Base-by-base conservation (phyloP, 2,797 vertebrate species). In the Amblyopsis hoosieri region DNA sequence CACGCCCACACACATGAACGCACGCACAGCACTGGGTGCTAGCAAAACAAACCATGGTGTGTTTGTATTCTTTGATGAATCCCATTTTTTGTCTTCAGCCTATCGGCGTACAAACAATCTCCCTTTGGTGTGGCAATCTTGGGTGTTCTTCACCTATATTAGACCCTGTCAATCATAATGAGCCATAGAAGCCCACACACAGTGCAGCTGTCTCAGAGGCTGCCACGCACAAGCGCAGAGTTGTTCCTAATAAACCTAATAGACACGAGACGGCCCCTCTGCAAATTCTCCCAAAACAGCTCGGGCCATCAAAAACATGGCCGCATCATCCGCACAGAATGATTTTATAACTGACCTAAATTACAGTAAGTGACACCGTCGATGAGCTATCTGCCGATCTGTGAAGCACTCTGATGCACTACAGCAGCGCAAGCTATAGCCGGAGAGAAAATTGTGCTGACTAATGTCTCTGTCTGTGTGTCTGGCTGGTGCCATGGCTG, bases 381-480 rank as follows among this genome's bases (percentile, higher is more conserved):
- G 74, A 54, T 79, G 81, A 84, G 67, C 69, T 81, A 85, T 86
- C 78, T 71, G 68, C 74, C 72, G 76, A 87, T 87, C 78, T 82
- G 75, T 72, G 74, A 80, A 66, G 66, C 72, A 15, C 70, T 54
- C 45, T 11, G 10, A 84, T 80, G 78, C 56, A n/a, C 19, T 2
- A n/a, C 66, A 59, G 60, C 60, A 67, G 68, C 74, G 75, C 64
- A 12, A 31, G 54, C 54, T 31, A n/a, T 64, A 63, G 80, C 74
- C 64, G 63, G 72, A 80, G 80, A 84, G 73, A 73, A 72, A 82
- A 89, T 80, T 75, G 75, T 92, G 90, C 91, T 91, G 92, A 92
- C 84, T 91, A 91, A 92, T 87, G 84, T 90, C 87, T 92, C 84
- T 86, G 70, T 85, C 83, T 78, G 67, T 84, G 83, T 87, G 82